Base-by-base conservation (phyloP, 2,888 invertebrate species). In the Hirtodrosophila histrioides region DNA sequence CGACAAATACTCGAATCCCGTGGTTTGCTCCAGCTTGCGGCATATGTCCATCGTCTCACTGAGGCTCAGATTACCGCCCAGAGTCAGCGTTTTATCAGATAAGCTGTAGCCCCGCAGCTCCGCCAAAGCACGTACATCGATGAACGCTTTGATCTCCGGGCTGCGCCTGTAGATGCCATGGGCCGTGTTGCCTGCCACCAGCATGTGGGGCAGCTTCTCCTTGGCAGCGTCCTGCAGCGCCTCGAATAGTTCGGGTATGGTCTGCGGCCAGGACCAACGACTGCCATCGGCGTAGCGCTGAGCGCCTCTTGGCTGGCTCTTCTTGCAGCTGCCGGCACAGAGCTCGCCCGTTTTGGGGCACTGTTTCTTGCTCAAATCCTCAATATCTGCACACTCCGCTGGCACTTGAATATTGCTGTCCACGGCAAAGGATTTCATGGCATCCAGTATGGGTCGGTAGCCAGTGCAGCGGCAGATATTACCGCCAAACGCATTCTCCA, bases 381-480 rank as follows among this genome's bases (percentile, higher is more conserved):
- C 91, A 50, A 91, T 91, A 51, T 91, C 95, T 0, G 90, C 87
- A 35, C 94, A 91, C 81, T 93, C 91, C 0, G 90, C 41, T 0
- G 87, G 89, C 17, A 90, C 72, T 23, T 90, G 83, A 48, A 93
- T 91, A 6, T 93, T 92, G 4, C 93, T 93, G 77, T 95, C 94
- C 0, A 89, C 91, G 0, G 95, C 94, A 74, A 95, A 94, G 1
- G 95, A 94, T 90, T 96, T 96, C 90, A 96, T 95, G 3, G 96
- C 94, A 86, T 96, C 96, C 46, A 95, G 92, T 65, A 96, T 96
- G 0, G 96, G 93, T 4, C 96, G 92, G 86, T 96, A 96, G 0
- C 96, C 96, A 0, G 96, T 96, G 82, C 96, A 96, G 53, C 96
- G 93, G 76, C 96, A 96, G 29, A 96, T 94, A 74, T 96, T 95